A percentile compares a stretch with the other conserved stretches of the same genome.
phyloP scores from a whole-genome alignment of 2,888 invertebrate species.

The Caenorhabditis imperialis region DNA sequence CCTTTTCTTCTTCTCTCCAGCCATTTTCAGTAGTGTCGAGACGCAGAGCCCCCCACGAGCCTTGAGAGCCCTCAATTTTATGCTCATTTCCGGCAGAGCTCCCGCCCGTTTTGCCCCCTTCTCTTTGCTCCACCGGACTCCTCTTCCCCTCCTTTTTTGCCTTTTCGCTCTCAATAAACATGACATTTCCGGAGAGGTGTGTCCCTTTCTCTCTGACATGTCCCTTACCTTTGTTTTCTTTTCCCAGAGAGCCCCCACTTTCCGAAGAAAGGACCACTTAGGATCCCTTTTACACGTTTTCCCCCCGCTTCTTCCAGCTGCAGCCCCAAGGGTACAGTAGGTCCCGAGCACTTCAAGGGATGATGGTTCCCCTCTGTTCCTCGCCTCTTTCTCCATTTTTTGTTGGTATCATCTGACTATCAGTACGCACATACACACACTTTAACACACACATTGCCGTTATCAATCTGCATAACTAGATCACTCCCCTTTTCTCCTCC shows the following conservation, averaged over 20 bases:
- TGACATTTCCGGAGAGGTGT: slow-evolving; percentile 17
- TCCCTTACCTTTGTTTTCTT: slow-evolving; percentile 15
- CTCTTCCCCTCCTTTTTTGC: slow-evolving; percentile 1
- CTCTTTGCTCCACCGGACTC: too few species aligned
- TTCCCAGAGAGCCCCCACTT: background rate
- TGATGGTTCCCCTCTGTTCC: background rate
- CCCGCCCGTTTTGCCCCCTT: background rate
- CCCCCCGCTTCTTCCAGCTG: too few species aligned
- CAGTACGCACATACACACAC: slow-evolving; percentile 21
- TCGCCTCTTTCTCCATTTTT: background rate
- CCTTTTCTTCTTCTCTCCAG: slow-evolving; percentile 20
- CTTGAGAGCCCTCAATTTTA: slow-evolving; percentile 14
- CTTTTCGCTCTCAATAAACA: slow-evolving; percentile 24
- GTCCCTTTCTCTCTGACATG: slow-evolving; percentile 9
- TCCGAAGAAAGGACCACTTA: too few species aligned
- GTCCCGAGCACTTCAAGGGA: background rate
- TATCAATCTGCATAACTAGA: slow-evolving; percentile 48
- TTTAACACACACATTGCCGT: slow-evolving; percentile 7
- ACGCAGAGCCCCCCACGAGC: background rate
- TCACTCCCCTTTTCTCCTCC: slow-evolving; percentile 33
- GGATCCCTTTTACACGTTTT: too few species aligned
- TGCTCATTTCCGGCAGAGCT: slow-evolving; percentile 20
- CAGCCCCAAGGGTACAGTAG: too few species aligned
- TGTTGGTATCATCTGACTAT: slow-evolving; percentile 39
- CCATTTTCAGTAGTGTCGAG: slow-evolving; percentile 3